Evolutionary conservation across 2,797 vertebrate species (phyloP).

Genomic region (Chiloscyllium punctatum): DNA sequence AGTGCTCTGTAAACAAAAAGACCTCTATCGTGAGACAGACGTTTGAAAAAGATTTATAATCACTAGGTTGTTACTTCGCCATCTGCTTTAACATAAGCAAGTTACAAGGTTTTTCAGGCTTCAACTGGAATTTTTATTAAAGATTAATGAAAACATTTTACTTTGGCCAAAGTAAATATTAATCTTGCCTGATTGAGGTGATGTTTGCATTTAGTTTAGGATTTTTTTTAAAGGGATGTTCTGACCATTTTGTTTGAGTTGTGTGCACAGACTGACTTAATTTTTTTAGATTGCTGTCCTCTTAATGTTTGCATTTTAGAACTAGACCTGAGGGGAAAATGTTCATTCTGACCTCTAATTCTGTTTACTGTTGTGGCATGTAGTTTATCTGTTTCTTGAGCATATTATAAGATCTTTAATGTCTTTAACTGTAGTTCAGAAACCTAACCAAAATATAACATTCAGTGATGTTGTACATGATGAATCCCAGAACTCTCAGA

Average conservation of each 20-base stretch:
- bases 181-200: background rate
- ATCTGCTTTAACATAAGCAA: background rate
- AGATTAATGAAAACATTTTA: background rate
- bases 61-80: background rate
- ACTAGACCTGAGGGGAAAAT: background rate
- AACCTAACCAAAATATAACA: background rate
- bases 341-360: background rate
- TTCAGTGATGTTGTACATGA: background rate
- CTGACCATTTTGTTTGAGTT: background rate
- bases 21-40: background rate
- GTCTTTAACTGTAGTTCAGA: background rate
- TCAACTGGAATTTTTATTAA: constrained; percentile 2
- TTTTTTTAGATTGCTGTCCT: background rate
- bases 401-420: background rate
- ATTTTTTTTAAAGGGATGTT: background rate
- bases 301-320: background rate
- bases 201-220: background rate
- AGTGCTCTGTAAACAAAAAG: background rate
- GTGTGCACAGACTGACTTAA: background rate
- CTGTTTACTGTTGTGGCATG: background rate
- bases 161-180: background rate
- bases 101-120: background rate
- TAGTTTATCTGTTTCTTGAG: background rate
- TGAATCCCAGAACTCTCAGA: background rate
- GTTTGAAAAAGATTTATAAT: constrained; percentile 15